These are phyloP conservation scores for Syngnathoides biaculeatus DNA, from an alignment of 2,113 vertebrate species.

Conservation along the genomic window DNA sequence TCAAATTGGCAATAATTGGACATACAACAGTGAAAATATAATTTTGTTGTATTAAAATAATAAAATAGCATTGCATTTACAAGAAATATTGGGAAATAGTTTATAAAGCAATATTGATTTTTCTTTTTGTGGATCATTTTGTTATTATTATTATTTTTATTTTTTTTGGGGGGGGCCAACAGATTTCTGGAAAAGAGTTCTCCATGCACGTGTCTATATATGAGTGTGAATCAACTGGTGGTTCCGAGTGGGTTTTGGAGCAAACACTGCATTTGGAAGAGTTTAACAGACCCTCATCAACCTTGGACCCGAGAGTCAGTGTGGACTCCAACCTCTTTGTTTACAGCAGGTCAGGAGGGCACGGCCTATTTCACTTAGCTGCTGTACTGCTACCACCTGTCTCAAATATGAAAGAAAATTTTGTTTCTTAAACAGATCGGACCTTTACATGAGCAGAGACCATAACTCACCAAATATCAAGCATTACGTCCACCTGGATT, in stretches of 20 bases:
- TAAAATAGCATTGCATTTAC: too few relatives aligned
- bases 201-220: slow-evolving; percentile 98
- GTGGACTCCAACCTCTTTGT: slow-evolving; percentile 98
- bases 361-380: not conserved
- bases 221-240: slow-evolving; percentile 97
- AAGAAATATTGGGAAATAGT: too few relatives aligned
- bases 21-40: too few relatives aligned
- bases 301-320: slow-evolving; percentile 88
- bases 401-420: not conserved
- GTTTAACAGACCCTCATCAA: slow-evolving; percentile 81
- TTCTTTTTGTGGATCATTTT: not conserved
- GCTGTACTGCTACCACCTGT: not conserved
- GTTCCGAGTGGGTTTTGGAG: slow-evolving; percentile 96
- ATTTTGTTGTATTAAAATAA: too few relatives aligned
- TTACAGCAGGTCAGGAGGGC: slow-evolving; percentile 85
- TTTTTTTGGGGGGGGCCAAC: too few relatives aligned
- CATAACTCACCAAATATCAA: slow-evolving; percentile 89
- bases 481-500: slow-evolving; percentile 96
- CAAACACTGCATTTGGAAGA: slow-evolving; percentile 95
- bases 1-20: not conserved
- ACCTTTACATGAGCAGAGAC: slow-evolving; percentile 86
- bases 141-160: not conserved
- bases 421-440: slow-evolving; percentile 83
- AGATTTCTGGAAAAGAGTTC: slow-evolving; percentile 76
- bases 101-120: too few relatives aligned